Percentiles rank a stretch among this genome's conserved stretches.
Evolutionary conservation across 2,888 invertebrate species (phyloP).

Genomic region (Ophion costatus): DNA sequence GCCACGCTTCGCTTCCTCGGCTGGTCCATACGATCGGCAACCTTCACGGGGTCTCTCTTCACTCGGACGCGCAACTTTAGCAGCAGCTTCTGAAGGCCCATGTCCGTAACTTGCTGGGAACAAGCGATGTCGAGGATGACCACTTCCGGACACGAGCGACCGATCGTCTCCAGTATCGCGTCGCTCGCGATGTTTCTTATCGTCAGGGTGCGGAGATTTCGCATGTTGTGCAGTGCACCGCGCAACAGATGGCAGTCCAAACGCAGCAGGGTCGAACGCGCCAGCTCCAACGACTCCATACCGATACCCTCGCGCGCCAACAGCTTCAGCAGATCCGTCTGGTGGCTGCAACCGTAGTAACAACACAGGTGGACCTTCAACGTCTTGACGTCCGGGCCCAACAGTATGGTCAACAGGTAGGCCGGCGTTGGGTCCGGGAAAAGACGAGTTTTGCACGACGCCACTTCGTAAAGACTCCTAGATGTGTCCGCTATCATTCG

Average conservation of each 20-base stretch:
- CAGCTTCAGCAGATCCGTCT: slow-evolving; percentile 81
- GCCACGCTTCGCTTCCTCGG: neutral
- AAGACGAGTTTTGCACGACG: slow-evolving; percentile 79
- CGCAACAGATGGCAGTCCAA: slow-evolving; percentile 81
- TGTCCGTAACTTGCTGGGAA: slow-evolving; percentile 83
- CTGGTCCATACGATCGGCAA: neutral
- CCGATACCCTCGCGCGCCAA: slow-evolving; percentile 81
- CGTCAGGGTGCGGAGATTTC: slow-evolving; percentile 79
- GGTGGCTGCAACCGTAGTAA: slow-evolving; percentile 84
- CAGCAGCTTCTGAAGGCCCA: slow-evolving; percentile 81
- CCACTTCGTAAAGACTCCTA: slow-evolving; percentile 79
- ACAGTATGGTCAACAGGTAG: slow-evolving; percentile 81
- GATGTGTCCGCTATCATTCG: slow-evolving; percentile 82
- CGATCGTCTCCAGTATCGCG: slow-evolving; percentile 81
- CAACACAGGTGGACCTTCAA: slow-evolving; percentile 83
- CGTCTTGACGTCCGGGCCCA: slow-evolving; percentile 81
- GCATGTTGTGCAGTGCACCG: slow-evolving; percentile 80
- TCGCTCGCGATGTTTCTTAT: slow-evolving; percentile 83
- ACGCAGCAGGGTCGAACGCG: slow-evolving; percentile 81
- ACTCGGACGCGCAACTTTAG: slow-evolving; percentile 56
- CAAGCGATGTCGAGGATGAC: slow-evolving; percentile 82
- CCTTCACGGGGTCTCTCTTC: neutral
- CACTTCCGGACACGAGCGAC: slow-evolving; percentile 81
- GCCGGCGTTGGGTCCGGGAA: slow-evolving; percentile 82
- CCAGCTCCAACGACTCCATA: slow-evolving; percentile 80